A percentile compares a stretch with the other conserved stretches of the same genome.
Evolutionary conservation across 2,888 invertebrate species (phyloP).

Genomic region (Caenorhabditis becei): DNA sequence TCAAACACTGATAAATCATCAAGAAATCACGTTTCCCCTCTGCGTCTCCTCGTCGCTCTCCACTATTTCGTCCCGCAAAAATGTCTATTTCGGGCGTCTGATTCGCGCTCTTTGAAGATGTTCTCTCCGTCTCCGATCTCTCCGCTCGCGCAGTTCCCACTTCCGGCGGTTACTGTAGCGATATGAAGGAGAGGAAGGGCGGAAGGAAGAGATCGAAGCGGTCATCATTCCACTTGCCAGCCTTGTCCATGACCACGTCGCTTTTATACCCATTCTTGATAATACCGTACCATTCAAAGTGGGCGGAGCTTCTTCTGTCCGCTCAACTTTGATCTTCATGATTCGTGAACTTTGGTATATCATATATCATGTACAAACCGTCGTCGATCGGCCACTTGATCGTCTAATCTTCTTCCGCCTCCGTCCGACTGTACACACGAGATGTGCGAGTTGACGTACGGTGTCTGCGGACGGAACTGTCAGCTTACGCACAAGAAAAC

Average conservation of each 20-base stretch:
- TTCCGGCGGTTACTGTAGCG: conserved; percentile 54
- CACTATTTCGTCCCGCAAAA: conserved; percentile 32
- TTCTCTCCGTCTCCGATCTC: conserved; percentile 37
- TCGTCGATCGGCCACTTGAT: neutral
- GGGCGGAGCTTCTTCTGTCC: conserved; percentile 44
- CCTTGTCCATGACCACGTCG: neutral
- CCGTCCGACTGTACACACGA: neutral
- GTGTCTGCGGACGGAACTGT: too few relatives aligned
- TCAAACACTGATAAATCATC: conserved; percentile 35
- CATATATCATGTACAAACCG: conserved; percentile 5
- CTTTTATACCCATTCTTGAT: neutral
- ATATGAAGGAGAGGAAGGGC: too few relatives aligned
- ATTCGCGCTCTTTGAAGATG: conserved; percentile 57
- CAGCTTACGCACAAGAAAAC: too few relatives aligned
- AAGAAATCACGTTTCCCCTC: conserved; percentile 45
- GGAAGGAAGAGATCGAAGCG: conserved; percentile 35
- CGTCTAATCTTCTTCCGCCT: neutral
- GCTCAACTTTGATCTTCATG: conserved; percentile 30
- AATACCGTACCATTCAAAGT: conserved; percentile 29
- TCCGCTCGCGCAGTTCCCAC: conserved; percentile 21
- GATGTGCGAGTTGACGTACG: too few relatives aligned
- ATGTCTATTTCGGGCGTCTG: conserved; percentile 31
- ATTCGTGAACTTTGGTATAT: conserved; percentile 38
- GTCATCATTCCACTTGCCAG: conserved; percentile 6
- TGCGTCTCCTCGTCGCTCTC: conserved; percentile 10